A percentile compares a stretch with the other conserved stretches of the same genome.
These are phyloP conservation scores for Phyllopteryx taeniolatus DNA, from an alignment of 2,113 vertebrate genomes.

Conservation along the genomic window DNA sequence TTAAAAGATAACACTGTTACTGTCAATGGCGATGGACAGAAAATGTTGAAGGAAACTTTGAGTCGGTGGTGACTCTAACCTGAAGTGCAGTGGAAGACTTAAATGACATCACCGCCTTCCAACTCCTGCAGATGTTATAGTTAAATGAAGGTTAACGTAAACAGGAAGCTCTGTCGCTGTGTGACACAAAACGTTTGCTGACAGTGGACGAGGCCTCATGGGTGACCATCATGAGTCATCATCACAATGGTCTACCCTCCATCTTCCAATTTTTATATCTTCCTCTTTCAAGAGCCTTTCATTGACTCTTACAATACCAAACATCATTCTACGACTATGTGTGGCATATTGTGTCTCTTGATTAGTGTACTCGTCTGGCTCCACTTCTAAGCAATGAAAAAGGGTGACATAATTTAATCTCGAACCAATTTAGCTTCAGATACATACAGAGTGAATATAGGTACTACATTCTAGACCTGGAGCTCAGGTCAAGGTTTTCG, in stretches of 20 bases:
- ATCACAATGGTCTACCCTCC: background rate
- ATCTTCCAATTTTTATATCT: background rate
- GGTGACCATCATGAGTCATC: background rate
- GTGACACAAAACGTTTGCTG: conserved; percentile 16
- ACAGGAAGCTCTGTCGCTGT: conserved; percentile 35
- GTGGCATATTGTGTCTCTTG: too few relatives aligned
- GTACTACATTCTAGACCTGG: too few relatives aligned
- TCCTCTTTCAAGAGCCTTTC: background rate
- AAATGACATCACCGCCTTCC: background rate
- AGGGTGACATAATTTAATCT: too few relatives aligned
- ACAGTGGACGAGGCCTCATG: conserved; percentile 5
- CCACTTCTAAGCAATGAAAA: too few relatives aligned
- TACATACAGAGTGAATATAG: too few relatives aligned
- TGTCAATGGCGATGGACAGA: background rate
- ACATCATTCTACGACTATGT: background rate
- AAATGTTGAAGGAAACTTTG: conserved; percentile 1
- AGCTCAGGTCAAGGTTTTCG: too few relatives aligned
- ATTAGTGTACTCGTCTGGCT: too few relatives aligned
- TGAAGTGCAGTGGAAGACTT: background rate
- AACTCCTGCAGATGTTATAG: conserved; percentile 23
- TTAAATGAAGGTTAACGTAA: conserved; percentile 29
- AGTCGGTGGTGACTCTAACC: conserved; percentile 6
- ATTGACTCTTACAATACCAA: background rate
- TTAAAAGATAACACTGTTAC: background rate
- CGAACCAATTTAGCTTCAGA: too few relatives aligned